Base-by-base conservation (phyloP, 2,797 vertebrate genomes). In the Antennarius maculatus region DNA sequence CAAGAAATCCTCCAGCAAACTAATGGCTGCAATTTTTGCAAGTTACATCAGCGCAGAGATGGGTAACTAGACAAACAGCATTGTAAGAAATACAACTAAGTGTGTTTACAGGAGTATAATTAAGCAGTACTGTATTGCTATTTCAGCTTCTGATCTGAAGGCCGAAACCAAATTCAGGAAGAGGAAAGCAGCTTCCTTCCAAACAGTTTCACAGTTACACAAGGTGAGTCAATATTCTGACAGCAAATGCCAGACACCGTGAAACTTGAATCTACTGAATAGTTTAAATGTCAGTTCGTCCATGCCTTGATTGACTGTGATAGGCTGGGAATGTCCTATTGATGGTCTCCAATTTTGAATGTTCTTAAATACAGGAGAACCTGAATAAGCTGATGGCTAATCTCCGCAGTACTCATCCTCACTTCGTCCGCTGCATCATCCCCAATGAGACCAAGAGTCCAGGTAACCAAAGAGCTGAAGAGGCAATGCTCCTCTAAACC, bases 371-470 rank as follows among this genome's bases (percentile, higher is more conserved):
- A 0, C 92, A 98, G 96, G 96, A 98, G 81, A 98, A 97, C 69
- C 94, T 96, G 52, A 96, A 96, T 86, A 98, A 97, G 83, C 88
- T 97, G 82, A 97, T 97, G 96, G 92, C 95, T 12, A 97, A 97
- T 77, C 92, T 97, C 48, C 93, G 95, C 81, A 95, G 94, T 82
- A 97, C 96, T 6, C 94, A 96, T 85, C 96, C 96, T 65, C 96
- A 97, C 88, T 98, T 97, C 8, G 96, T 97, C 42, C 95, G 97
- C 64, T 97, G 96, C 87, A 96, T 97, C 76, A 96, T 98, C 74
- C 97, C 96, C 62, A 98, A 97, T 0, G 95, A 98, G 91, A 88
- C 90, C 60, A 98, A 97, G 89, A 96, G 85, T 2, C 79, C 84
- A 77, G 83, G 83, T 87, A 51, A 67, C 16, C 8, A 18, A 10